Evolutionary conservation across 2,113 vertebrate species (phyloP), one percentile per base, ranked within the genome.

Genomic region (Ochotona curzoniae): DNA sequence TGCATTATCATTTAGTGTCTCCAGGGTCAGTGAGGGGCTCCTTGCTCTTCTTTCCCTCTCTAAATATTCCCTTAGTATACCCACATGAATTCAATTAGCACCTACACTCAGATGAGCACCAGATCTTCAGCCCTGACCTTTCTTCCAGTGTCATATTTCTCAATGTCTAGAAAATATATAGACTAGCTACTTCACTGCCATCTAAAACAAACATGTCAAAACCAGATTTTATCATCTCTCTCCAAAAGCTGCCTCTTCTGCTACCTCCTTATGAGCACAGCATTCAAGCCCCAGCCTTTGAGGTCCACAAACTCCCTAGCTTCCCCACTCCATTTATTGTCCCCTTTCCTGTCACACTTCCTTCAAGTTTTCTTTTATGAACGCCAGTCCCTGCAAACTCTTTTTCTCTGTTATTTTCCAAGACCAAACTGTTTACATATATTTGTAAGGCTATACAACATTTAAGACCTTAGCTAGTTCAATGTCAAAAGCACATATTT

Each of bases 121-220:
- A 93, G 76, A 87, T 5, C 84, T 79, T 44, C 57, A 73, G 64
- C 51, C 63, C 70, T 85, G 30, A 90, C 67, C 82, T 93, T 81
- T 92, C 49, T 82, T 95, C 69, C 51, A 61, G 66, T 88, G 20
- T 86, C 79, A 2, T 83, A 92, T 86, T 95, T 93, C 70, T 87
- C 15, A 78, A 47, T 1, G 20, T 91, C 75, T 70, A 84, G 71
- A 91, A 94, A 94, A 90, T 76, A 95, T 18, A 64, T 64, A 69
- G 83, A 78, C 60, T 63, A 51, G 71, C 38, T n/a, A 91, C 60
- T 88, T 93, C 71, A 87, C 63, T 61, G 51, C 49, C 35, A 47
- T 63, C 76, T 89, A 61, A 80, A 92, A 75, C 57, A 81, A 89
- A 89, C 75, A 78, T 11, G 4, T 51, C 74, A 15, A 90, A 85